phyloP scores from a whole-genome alignment of 1,140 invertebrate genomes.

The Eurosta solidaginis region DNA sequence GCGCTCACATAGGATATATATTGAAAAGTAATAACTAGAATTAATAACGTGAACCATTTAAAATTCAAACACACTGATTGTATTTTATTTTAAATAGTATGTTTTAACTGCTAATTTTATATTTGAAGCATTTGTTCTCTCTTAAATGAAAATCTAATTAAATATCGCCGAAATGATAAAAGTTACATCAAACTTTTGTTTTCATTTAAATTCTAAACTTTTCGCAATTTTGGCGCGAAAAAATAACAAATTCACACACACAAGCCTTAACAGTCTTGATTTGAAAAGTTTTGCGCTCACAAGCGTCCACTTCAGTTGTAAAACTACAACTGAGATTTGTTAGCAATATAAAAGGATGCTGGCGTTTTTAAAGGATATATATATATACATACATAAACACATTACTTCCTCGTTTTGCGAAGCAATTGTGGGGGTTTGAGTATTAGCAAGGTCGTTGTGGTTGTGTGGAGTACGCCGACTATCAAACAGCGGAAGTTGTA shows the following conservation, averaged over 20 bases:
- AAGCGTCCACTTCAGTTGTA: neutral
- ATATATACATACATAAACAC: too few species aligned
- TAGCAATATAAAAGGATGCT: neutral
- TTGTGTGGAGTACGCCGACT: neutral
- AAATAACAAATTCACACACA: neutral
- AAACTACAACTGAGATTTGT: neutral
- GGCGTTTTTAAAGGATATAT: neutral
- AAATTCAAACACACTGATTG: neutral
- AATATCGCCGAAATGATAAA: too few species aligned
- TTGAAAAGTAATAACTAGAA: neutral
- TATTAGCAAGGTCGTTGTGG: neutral
- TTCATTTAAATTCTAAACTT: too few species aligned
- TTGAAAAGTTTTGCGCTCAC: neutral
- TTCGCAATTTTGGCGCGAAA: slow-evolving; percentile 5
- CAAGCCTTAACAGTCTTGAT: neutral
- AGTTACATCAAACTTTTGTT: too few species aligned
- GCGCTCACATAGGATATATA: neutral
- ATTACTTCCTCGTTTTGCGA: too few species aligned
- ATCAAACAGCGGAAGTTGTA: slow-evolving; percentile 14
- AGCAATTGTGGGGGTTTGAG: neutral
- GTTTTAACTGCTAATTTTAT: too few species aligned
- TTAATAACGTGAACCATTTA: neutral
- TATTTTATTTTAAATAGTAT: too few species aligned
- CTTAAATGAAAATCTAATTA: too few species aligned
- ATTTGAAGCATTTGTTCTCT: too few species aligned